Conservation (phyloP, 2,888 invertebrate species). For the Lasioglossum malachurum region DNA sequence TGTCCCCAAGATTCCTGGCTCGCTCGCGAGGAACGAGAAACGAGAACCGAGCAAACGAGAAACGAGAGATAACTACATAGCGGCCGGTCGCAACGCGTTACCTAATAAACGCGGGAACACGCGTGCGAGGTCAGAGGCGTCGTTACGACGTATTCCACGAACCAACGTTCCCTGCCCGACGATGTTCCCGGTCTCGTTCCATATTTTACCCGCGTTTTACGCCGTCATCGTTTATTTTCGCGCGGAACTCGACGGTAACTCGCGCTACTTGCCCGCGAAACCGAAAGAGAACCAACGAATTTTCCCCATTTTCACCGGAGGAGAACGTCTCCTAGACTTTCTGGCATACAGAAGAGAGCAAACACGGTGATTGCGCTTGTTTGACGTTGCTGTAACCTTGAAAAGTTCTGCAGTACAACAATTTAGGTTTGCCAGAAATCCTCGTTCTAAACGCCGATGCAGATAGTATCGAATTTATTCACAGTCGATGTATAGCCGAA, state of each 20-base stretch:
- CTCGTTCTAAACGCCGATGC: neutral
- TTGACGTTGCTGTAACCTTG: too few relatives aligned
- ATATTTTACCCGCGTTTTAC: slow-evolving; percentile 33
- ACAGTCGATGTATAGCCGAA: neutral
- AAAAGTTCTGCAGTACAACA: neutral
- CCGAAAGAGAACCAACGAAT: neutral
- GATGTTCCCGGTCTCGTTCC: slow-evolving; percentile 44
- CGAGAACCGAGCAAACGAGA: slow-evolving; percentile 14
- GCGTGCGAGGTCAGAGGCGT: slow-evolving; percentile 61
- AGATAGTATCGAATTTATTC: neutral
- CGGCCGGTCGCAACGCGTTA: slow-evolving; percentile 49
- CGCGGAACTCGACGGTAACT: slow-evolving; percentile 31
- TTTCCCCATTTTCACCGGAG: neutral
- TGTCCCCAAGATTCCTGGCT: slow-evolving; percentile 58
- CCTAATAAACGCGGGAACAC: slow-evolving; percentile 73
- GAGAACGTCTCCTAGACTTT: neutral
- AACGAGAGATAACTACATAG: slow-evolving; percentile 26
- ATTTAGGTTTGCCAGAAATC: neutral
- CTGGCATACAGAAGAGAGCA: too few relatives aligned
- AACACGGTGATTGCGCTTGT: too few relatives aligned
- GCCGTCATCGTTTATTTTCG: slow-evolving; percentile 53
- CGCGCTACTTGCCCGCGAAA: neutral
- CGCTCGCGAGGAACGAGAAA: neutral
- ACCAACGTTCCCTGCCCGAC: slow-evolving; percentile 3
- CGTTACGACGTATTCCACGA: slow-evolving; percentile 45